phyloP scores from a whole-genome alignment of 53 echinoderm and acorn worm genomes.

The Paracentrotus lividus region DNA sequence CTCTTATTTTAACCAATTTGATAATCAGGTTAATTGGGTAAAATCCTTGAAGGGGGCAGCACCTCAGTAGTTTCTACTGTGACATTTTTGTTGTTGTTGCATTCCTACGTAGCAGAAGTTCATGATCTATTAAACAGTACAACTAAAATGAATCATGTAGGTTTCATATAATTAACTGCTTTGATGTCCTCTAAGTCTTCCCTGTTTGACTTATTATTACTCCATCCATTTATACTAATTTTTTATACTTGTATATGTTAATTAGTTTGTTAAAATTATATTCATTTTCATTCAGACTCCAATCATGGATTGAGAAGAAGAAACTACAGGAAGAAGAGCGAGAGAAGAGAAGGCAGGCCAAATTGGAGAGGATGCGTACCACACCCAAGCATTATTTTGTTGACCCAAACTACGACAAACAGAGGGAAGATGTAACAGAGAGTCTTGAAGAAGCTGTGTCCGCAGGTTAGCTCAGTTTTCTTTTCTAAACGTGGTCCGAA shows the following conservation, averaged over 20 bases:
- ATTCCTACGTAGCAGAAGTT: too few relatives aligned
- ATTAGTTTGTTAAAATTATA: too few relatives aligned
- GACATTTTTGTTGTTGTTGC: background rate
- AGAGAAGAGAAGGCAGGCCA: slow-evolving; percentile 77
- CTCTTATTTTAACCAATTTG: too few relatives aligned
- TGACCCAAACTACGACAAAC: slow-evolving; percentile 90
- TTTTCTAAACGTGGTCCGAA: too few relatives aligned
- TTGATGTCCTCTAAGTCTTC: too few relatives aligned
- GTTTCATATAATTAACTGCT: too few relatives aligned
- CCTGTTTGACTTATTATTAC: too few relatives aligned
- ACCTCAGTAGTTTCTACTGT: background rate
- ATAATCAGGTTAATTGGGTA: too few relatives aligned
- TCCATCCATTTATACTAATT: background rate
- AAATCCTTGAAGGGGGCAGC: background rate
- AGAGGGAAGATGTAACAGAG: slow-evolving; percentile 84
- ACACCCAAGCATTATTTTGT: slow-evolving; percentile 90
- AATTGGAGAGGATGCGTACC: slow-evolving; percentile 86
- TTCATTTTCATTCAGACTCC: slow-evolving; percentile 71
- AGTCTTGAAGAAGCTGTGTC: slow-evolving; percentile 90
- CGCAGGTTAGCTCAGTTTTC: slow-evolving; percentile 74
- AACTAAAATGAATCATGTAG: too few relatives aligned
- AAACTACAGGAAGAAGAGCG: slow-evolving; percentile 85
- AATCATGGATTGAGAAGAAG: slow-evolving; percentile 88
- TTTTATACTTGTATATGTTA: background rate
- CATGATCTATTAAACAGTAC: too few relatives aligned